These are phyloP conservation scores for Amphipoea oculea DNA, from an alignment of 2,888 invertebrate species.

Conservation along the genomic window DNA sequence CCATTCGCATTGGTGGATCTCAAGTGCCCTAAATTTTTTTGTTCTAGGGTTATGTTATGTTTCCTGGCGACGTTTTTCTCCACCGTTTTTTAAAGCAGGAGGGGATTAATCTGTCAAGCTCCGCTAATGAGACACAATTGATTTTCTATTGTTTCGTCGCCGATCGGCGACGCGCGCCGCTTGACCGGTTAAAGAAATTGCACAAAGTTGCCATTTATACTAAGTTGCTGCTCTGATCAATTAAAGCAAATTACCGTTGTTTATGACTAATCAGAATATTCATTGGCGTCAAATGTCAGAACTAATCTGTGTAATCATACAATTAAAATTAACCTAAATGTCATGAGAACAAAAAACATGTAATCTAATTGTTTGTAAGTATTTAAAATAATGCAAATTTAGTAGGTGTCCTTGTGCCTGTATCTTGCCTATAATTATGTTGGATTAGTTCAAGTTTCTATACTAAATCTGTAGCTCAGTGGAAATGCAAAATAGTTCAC, in stretches of 20 bases:
- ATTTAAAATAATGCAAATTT: conserved; percentile 16
- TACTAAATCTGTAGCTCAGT: neutral
- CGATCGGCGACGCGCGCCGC: no score
- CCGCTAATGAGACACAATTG: no score
- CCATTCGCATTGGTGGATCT: no score
- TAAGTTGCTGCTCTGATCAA: neutral
- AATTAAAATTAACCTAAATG: conserved; percentile 33
- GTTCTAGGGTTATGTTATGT: neutral
- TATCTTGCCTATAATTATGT: neutral
- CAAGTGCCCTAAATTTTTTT: neutral
- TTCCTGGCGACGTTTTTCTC: neutral
- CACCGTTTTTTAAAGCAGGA: neutral
- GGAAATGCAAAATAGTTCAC: conserved; percentile 22
- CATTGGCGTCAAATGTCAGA: conserved; percentile 44
- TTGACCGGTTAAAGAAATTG: neutral
- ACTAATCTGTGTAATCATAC: conserved; percentile 24
- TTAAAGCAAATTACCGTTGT: conserved; percentile 6
- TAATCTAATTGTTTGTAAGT: conserved; percentile 9
- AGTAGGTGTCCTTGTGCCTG: neutral
- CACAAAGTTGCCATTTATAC: neutral
- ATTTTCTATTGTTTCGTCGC: no score
- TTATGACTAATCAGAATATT: conserved; percentile 30
- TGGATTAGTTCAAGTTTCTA: neutral
- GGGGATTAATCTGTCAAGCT: no score
- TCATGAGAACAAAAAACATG: conserved; percentile 1